Evolutionary conservation across 2,888 invertebrate species (phyloP).

Genomic region (Heterodera filipjevi): DNA sequence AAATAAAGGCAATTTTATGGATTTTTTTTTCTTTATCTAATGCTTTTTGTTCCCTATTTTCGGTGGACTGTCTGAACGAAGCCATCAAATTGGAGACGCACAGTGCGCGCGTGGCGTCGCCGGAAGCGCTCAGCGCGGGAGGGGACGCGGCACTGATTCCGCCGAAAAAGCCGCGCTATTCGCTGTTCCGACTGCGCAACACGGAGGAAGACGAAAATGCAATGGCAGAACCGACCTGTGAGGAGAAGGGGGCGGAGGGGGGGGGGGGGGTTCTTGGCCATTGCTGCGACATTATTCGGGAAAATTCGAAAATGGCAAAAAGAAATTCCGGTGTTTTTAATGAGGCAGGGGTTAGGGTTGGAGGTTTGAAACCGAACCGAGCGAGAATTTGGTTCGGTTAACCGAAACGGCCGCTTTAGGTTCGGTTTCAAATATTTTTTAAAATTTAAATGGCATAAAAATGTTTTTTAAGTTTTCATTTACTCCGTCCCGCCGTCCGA

Average conservation of each 20-base stretch:
- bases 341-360: too few species aligned
- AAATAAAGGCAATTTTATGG: too few species aligned
- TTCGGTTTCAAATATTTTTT: too few species aligned
- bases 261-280: too few species aligned
- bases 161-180: conserved; percentile 83
- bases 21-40: conserved; percentile 57
- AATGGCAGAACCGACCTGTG: conserved; percentile 39
- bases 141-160: conserved; percentile 81
- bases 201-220: conserved; percentile 25
- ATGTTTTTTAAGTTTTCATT: conserved; percentile 80
- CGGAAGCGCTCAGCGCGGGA: conserved; percentile 67
- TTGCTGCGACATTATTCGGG: too few species aligned
- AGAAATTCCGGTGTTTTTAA: too few species aligned
- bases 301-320: too few species aligned
- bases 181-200: conserved; percentile 73
- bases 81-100: conserved; percentile 81
- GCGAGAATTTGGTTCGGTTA: too few species aligned
- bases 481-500: conserved; percentile 99
- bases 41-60: neutral
- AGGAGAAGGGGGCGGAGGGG: conserved; percentile 27
- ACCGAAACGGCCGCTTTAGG: too few species aligned
- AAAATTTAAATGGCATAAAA: neutral
- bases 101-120: conserved; percentile 71
- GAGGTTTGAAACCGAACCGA: too few species aligned
- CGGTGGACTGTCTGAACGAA: conserved; percentile 80